These are phyloP conservation scores for Dendrocincla fuliginosa DNA, from an alignment of 2,797 vertebrate genomes.

Conservation along the genomic window DNA sequence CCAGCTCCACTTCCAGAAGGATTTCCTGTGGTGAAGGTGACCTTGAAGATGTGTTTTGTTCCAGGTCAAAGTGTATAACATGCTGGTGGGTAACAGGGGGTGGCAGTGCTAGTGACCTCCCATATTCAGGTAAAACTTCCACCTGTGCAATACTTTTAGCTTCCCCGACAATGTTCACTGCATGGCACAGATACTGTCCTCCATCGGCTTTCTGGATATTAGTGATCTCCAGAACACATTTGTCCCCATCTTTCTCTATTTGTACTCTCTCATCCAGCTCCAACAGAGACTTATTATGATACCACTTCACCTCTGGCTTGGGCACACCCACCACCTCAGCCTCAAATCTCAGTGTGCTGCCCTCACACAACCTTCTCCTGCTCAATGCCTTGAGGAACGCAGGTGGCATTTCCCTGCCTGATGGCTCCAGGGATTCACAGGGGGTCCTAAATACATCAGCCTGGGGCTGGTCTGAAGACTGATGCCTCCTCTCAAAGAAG, in stretches of 20 bases:
- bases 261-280: conserved; percentile 77
- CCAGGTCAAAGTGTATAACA: conserved; percentile 95
- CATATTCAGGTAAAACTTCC: conserved; percentile 85
- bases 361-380: conserved; percentile 86
- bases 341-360: conserved; percentile 83
- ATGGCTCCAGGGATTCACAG: conserved; percentile 81
- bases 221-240: conserved; percentile 83
- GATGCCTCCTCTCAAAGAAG: conserved; percentile 73
- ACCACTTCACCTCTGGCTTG: conserved; percentile 92
- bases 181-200: conserved; percentile 94
- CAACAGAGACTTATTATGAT: conserved; percentile 88
- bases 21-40: conserved; percentile 98
- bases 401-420: conserved; percentile 90
- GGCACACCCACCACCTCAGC: conserved; percentile 91
- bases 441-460: conserved; percentile 81
- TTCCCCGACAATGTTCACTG: conserved; percentile 92
- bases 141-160: conserved; percentile 90
- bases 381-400: conserved; percentile 92
- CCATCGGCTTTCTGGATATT: conserved; percentile 83
- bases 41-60: conserved; percentile 87
- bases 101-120: conserved; percentile 84
- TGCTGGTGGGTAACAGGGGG: conserved; percentile 95
- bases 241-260: conserved; percentile 86
- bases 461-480: conserved; percentile 72
- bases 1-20: conserved; percentile 94